Evolutionary conservation across 2,888 invertebrate species (phyloP).

Genomic region (Lathronympha strigana): DNA sequence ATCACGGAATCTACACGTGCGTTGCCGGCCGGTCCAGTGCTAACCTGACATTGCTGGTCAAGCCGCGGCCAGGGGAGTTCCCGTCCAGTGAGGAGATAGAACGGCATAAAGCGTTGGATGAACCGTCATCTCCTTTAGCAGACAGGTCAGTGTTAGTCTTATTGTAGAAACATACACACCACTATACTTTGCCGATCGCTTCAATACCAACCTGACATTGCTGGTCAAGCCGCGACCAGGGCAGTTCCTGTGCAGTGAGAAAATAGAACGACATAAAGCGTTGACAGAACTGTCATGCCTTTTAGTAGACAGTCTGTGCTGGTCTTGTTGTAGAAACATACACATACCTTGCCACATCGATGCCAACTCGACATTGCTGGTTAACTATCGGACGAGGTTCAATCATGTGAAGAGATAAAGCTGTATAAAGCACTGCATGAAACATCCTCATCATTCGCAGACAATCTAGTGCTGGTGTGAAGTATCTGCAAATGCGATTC

Average conservation of each 20-base stretch:
- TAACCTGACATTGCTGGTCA: constrained; percentile 91
- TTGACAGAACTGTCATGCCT: constrained; percentile 77
- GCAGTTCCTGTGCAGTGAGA: constrained; percentile 91
- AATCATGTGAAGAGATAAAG: constrained; percentile 91
- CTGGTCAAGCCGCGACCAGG: constrained; percentile 92
- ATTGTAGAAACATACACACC: neutral
- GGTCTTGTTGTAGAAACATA: neutral
- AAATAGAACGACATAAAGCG: constrained; percentile 85
- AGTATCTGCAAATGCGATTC: no score
- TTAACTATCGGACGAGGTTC: constrained; percentile 92
- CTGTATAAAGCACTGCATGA: constrained; percentile 76
- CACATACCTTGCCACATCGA: constrained; percentile 92
- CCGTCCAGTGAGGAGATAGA: constrained; percentile 92
- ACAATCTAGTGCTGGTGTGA: no score
- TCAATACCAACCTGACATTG: constrained; percentile 91
- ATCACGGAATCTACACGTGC: constrained; percentile 94
- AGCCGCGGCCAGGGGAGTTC: constrained; percentile 91
- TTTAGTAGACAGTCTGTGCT: constrained; percentile 68
- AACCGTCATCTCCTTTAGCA: constrained; percentile 75
- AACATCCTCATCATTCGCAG: no score
- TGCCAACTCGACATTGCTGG: constrained; percentile 91
- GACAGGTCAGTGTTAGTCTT: constrained; percentile 66
- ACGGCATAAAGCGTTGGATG: constrained; percentile 77
- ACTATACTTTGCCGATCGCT: constrained; percentile 92
- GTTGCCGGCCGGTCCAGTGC: constrained; percentile 92